Percentiles rank a stretch among this genome's conserved stretches.
Evolutionary conservation across 2,888 invertebrate genomes (phyloP).

Genomic region (Scelioninae gen. 2): DNA sequence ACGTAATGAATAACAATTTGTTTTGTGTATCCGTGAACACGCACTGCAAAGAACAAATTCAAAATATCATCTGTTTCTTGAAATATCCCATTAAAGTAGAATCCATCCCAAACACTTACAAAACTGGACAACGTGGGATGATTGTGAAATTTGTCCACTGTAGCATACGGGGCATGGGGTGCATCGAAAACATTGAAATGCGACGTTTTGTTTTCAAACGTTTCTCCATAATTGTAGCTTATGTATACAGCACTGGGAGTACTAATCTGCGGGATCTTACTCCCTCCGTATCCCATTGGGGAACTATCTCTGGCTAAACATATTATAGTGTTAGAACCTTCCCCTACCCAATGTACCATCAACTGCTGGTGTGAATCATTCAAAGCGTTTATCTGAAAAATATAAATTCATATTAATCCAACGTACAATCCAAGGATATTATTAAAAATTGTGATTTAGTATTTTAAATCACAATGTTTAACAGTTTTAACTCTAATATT

Average conservation of each 20-base stretch:
- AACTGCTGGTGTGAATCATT: constrained; percentile 92
- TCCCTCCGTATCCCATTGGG: constrained; percentile 72
- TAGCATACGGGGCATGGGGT: constrained; percentile 77
- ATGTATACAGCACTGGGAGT: constrained; percentile 86
- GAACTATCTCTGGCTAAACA: constrained; percentile 77
- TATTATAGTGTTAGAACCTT: constrained; percentile 90
- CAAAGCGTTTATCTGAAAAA: constrained; percentile 82
- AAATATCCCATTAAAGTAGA: too few species aligned
- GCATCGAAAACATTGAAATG: constrained; percentile 78
- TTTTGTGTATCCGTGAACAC: constrained; percentile 89
- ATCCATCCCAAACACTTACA: constrained; percentile 79
- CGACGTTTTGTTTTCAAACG: constrained; percentile 85
- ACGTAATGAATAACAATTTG: constrained; percentile 85
- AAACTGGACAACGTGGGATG: constrained; percentile 87
- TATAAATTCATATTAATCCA: neutral
- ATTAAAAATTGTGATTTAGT: too few species aligned
- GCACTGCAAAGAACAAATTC: constrained; percentile 80
- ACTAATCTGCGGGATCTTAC: constrained; percentile 66
- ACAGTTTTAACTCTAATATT: too few species aligned
- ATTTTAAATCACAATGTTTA: too few species aligned
- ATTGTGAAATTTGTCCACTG: constrained; percentile 89
- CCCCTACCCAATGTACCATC: constrained; percentile 95
- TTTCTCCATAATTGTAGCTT: constrained; percentile 91
- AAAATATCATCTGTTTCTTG: too few species aligned
- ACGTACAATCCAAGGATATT: too few species aligned